Percentiles rank a stretch among this genome's conserved stretches.
These are phyloP conservation scores for Callithrix jacchus DNA, from an alignment of 2,113 vertebrate species.

Conservation along the genomic window DNA sequence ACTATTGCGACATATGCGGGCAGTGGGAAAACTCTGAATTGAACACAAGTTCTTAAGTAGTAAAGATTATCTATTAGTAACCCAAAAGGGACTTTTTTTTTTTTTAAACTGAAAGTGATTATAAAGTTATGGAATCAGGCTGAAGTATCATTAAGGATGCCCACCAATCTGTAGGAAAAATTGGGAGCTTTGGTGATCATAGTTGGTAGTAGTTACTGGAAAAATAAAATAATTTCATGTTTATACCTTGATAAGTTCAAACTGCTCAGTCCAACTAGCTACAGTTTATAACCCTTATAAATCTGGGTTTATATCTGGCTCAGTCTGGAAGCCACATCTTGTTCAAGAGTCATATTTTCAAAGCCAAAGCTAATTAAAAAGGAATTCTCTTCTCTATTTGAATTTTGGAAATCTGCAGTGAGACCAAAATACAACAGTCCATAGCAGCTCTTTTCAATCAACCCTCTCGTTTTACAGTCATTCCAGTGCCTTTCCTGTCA, in stretches of 20 bases:
- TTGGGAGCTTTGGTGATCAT: background rate
- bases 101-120: background rate
- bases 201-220: background rate
- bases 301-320: constrained; percentile 44
- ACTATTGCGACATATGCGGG: fast-evolving
- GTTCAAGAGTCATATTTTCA: constrained; percentile 49
- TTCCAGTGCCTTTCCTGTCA: background rate
- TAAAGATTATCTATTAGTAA: background rate
- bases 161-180: background rate
- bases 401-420: constrained; percentile 42
- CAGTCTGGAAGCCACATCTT: constrained; percentile 50
- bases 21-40: background rate
- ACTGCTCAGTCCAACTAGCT: constrained; percentile 9
- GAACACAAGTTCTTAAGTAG: background rate
- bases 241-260: constrained; percentile 43
- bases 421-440: background rate
- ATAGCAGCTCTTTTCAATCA: background rate
- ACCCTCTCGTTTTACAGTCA: background rate
- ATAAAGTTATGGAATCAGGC: background rate
- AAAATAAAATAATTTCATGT: constrained; percentile 29
- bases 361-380: constrained; percentile 58
- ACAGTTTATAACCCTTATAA: constrained; percentile 53
- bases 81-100: background rate
- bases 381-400: constrained; percentile 33
- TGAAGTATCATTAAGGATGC: background rate